These are phyloP conservation scores for Passerina amoena DNA, from an alignment of 2,113 vertebrate genomes.

Conservation along the genomic window DNA sequence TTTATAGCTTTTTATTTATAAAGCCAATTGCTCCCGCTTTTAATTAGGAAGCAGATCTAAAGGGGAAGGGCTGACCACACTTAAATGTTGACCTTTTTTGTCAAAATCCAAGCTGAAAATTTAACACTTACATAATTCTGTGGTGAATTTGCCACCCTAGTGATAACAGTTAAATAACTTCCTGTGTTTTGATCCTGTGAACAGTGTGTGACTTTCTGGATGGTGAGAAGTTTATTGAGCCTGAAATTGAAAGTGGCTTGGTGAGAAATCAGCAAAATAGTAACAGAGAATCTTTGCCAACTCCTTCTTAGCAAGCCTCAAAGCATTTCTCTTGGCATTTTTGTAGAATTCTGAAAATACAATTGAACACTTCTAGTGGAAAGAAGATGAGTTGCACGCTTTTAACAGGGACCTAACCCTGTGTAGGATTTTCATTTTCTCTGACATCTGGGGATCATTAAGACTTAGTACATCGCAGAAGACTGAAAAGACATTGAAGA, in stretches of 20 bases:
- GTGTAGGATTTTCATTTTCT: neutral
- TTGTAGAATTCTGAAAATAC: neutral
- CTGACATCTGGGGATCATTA: neutral
- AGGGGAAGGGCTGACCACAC: neutral
- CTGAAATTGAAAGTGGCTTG: neutral
- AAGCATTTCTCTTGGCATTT: neutral
- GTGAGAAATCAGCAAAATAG: neutral
- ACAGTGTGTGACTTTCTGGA: neutral
- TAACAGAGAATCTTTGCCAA: neutral
- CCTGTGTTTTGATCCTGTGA: neutral
- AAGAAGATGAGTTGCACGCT: neutral
- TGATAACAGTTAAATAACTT: neutral
- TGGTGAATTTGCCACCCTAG: neutral
- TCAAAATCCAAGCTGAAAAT: neutral
- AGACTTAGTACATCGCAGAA: neutral
- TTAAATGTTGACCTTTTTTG: neutral
- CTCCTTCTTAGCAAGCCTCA: neutral
- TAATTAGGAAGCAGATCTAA: neutral
- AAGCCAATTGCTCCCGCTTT: neutral
- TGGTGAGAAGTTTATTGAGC: neutral
- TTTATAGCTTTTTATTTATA: neutral
- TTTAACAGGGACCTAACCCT: neutral
- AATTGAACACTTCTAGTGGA: neutral
- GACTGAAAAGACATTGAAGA: neutral
- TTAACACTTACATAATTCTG: neutral